These are phyloP conservation scores for Liposcelis brunnea DNA, from an alignment of 2,888 invertebrate genomes.

Conservation along the genomic window DNA sequence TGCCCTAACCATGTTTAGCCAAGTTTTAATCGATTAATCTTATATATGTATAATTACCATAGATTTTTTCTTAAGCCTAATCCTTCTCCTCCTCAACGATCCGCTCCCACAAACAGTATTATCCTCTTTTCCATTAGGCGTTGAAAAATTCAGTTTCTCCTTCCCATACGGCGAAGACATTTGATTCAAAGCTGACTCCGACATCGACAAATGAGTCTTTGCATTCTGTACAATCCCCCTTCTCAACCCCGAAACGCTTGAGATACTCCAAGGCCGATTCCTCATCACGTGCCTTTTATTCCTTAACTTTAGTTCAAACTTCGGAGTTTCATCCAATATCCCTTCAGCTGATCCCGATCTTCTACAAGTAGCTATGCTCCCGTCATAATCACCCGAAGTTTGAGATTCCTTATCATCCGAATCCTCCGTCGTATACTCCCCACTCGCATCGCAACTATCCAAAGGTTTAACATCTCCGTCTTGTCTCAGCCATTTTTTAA, in stretches of 20 bases:
- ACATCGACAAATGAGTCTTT: slow-evolving; percentile 55
- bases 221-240: too few species aligned
- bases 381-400: slow-evolving; percentile 59
- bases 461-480: slow-evolving; percentile 28
- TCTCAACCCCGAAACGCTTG: slow-evolving; percentile 56
- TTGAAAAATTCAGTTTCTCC: slow-evolving; percentile 1
- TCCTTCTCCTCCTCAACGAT: slow-evolving; percentile 29
- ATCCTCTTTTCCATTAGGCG: slow-evolving; percentile 16
- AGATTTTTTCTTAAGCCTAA: slow-evolving; percentile 28
- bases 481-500: slow-evolving; percentile 16
- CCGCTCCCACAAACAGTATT: slow-evolving; percentile 23
- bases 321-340: neutral
- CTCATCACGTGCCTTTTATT: slow-evolving; percentile 12
- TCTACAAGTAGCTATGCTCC: slow-evolving; percentile 51
- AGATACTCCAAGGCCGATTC: slow-evolving; percentile 70
- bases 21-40: too few species aligned
- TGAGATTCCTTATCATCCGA: slow-evolving; percentile 49
- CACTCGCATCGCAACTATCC: slow-evolving; percentile 75
- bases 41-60: too few species aligned
- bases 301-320: slow-evolving; percentile 4
- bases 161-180: slow-evolving; percentile 31
- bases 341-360: too few species aligned
- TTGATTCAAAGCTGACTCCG: slow-evolving; percentile 73
- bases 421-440: slow-evolving; percentile 66
- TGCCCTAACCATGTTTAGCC: too few species aligned